A percentile compares a stretch with the other conserved stretches of the same genome.
Evolutionary conservation across 2,888 invertebrate species (phyloP).

Genomic region (Drosophila monieri): DNA sequence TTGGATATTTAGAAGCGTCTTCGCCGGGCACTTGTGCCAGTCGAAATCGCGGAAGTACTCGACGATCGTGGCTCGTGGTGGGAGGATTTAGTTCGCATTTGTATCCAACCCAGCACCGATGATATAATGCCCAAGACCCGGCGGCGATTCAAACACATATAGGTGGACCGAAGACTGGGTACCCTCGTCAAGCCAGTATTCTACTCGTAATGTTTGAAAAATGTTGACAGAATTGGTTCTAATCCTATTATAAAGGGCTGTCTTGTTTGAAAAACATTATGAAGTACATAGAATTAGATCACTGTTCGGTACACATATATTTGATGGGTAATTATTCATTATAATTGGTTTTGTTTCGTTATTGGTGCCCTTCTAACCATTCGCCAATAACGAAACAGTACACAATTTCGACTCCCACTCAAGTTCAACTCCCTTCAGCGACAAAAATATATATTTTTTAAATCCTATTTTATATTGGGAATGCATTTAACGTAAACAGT

Average conservation of each 20-base stretch:
- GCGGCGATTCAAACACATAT: slow-evolving; percentile 35
- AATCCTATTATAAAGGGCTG: neutral
- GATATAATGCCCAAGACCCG: slow-evolving; percentile 60
- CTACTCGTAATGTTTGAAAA: neutral
- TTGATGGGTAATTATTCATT: too few species aligned
- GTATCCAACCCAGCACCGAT: slow-evolving; percentile 30
- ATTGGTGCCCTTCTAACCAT: too few species aligned
- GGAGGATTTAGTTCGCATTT: slow-evolving; percentile 30
- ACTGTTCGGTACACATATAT: too few species aligned
- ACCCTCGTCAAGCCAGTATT: slow-evolving; percentile 5
- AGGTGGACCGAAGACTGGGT: slow-evolving; percentile 3
- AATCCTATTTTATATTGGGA: too few species aligned
- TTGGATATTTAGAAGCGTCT: slow-evolving; percentile 50
- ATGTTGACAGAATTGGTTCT: neutral
- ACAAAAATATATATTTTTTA: too few species aligned
- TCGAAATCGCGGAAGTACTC: slow-evolving; percentile 60
- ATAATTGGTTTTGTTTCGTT: too few species aligned
- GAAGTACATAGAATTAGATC: too few species aligned
- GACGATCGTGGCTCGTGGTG: slow-evolving; percentile 12
- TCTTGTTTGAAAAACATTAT: neutral
- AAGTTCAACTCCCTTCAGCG: too few species aligned
- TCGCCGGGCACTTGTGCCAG: slow-evolving; percentile 25
- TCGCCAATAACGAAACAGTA: too few species aligned
- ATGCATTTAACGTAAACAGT: too few species aligned
- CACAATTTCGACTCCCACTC: too few species aligned